Conservation (phyloP, 2,113 vertebrate genomes). For the Xiphorhynchus elegans region DNA sequence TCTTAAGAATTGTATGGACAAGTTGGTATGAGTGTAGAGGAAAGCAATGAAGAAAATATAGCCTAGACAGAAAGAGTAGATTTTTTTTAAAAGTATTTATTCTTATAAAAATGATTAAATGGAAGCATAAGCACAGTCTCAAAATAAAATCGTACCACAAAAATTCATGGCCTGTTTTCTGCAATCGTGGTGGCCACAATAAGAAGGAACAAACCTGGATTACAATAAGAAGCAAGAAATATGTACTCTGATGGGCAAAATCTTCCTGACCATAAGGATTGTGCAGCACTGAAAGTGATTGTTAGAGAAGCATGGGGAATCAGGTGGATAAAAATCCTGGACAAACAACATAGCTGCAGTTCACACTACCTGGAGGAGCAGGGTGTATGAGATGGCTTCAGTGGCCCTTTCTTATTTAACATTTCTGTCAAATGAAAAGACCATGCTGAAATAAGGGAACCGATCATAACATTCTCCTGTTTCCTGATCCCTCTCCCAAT, state of each 20-base stretch:
- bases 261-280: not conserved
- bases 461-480: not conserved
- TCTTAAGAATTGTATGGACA: too few relatives aligned
- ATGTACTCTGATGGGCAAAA: not conserved
- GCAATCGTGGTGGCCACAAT: not conserved
- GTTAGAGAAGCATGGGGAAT: not conserved
- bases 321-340: not conserved
- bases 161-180: not conserved
- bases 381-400: not conserved
- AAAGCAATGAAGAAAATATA: too few relatives aligned
- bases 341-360: not conserved
- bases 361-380: not conserved
- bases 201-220: not conserved
- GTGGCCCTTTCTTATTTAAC: not conserved
- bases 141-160: not conserved
- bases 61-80: too few relatives aligned
- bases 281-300: not conserved
- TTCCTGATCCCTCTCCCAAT: not conserved
- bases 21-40: too few relatives aligned
- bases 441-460: not conserved
- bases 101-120: not conserved
- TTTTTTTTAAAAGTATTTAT: too few relatives aligned
- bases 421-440: not conserved
- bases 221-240: not conserved
- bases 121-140: not conserved